phyloP scores from a whole-genome alignment of 1,140 invertebrate genomes.

The Caenorhabditis briggsae region DNA sequence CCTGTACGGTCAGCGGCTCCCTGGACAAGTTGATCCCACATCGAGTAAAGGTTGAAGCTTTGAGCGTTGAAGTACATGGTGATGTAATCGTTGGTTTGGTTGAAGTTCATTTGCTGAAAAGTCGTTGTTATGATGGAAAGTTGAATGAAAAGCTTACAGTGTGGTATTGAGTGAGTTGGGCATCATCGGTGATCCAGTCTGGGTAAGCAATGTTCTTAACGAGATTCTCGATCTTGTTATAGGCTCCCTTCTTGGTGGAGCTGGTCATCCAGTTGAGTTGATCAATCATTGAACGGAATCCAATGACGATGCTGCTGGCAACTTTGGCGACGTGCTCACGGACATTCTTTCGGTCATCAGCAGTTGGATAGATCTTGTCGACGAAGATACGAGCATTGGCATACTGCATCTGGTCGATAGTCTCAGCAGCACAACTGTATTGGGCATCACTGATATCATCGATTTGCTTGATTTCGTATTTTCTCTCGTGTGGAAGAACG shows the following conservation, averaged over 20 bases:
- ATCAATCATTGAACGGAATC: slow-evolving; percentile 74
- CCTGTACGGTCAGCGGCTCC: slow-evolving; percentile 78
- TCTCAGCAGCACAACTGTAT: slow-evolving; percentile 60
- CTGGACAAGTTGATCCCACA: slow-evolving; percentile 60
- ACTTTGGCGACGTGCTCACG: slow-evolving; percentile 63
- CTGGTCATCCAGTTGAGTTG: slow-evolving; percentile 72
- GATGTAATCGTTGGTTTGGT: slow-evolving; percentile 61
- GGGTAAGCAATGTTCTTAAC: slow-evolving; percentile 74
- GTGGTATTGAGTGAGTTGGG: slow-evolving; percentile 68
- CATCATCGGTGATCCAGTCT: slow-evolving; percentile 72
- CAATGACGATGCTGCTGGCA: slow-evolving; percentile 67
- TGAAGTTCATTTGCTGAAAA: slow-evolving; percentile 56
- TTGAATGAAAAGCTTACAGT: neutral
- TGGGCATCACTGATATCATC: slow-evolving; percentile 48
- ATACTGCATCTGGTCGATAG: slow-evolving; percentile 63
- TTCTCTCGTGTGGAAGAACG: slow-evolving; percentile 53
- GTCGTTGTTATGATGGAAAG: neutral
- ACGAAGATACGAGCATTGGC: slow-evolving; percentile 70
- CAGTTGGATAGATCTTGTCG: slow-evolving; percentile 65
- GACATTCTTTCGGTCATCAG: slow-evolving; percentile 47
- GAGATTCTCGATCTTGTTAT: slow-evolving; percentile 72
- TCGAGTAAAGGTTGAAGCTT: slow-evolving; percentile 60
- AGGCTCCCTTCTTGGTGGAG: slow-evolving; percentile 70
- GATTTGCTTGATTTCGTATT: slow-evolving; percentile 44
- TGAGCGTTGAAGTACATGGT: slow-evolving; percentile 50